These are phyloP conservation scores for Halcyon senegalensis DNA, from an alignment of 2,113 vertebrate species.

Conservation along the genomic window DNA sequence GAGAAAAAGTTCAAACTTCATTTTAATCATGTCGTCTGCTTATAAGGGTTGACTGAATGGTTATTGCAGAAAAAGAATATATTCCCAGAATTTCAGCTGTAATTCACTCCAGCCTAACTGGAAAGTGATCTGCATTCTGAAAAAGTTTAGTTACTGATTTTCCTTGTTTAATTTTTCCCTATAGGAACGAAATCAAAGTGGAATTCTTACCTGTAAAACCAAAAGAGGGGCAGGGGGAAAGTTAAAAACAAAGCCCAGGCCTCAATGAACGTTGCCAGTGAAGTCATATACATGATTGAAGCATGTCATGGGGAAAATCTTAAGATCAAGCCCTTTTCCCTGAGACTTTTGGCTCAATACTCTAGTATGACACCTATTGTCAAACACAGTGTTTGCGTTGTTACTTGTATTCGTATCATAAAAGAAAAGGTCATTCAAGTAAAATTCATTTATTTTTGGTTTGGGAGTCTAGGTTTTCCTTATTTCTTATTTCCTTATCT, in stretches of 20 bases:
- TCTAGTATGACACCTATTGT: background rate
- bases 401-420: background rate
- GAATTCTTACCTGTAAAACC: background rate
- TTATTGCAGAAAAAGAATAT: constrained; percentile 42
- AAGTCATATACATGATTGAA: background rate
- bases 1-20: constrained; percentile 60
- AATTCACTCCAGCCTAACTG: constrained; percentile 12
- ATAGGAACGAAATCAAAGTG: background rate
- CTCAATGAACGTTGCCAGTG: background rate
- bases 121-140: background rate
- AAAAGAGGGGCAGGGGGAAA: accelerated
- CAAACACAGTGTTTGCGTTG: background rate
- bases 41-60: constrained; percentile 45
- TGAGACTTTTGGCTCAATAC: background rate
- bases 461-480: background rate
- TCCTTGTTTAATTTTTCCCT: background rate
- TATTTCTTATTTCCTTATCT: background rate
- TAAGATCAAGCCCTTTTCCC: background rate
- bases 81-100: constrained; percentile 60
- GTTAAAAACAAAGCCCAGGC: background rate
- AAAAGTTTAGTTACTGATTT: background rate
- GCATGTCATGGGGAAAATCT: background rate
- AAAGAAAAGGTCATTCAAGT: background rate
- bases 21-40: constrained; percentile 62
- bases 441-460: background rate